These are phyloP conservation scores for Bostrychus sinensis DNA, from an alignment of 2,113 vertebrate genomes.

Conservation along the genomic window DNA sequence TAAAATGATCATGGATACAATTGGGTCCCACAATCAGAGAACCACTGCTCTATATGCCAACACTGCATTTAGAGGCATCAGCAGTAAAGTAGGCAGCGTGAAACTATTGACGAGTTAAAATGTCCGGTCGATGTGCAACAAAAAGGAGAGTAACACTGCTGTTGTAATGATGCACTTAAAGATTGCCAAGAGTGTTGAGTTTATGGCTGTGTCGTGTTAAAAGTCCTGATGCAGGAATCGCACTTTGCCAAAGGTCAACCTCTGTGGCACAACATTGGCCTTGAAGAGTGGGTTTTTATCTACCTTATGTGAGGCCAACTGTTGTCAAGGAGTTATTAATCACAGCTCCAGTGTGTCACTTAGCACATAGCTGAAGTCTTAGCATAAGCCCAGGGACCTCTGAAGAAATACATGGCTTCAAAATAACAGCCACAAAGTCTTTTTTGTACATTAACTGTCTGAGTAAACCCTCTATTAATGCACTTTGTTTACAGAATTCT, in stretches of 20 bases:
- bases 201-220: slow-evolving; percentile 25
- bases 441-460: no score
- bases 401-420: neutral
- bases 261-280: slow-evolving; percentile 34
- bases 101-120: slow-evolving; percentile 70
- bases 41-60: neutral
- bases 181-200: slow-evolving; percentile 21
- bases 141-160: slow-evolving; percentile 32
- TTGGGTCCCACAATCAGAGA: neutral
- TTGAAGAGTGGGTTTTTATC: slow-evolving; percentile 51
- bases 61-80: neutral
- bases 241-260: neutral
- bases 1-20: neutral
- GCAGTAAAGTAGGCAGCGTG: slow-evolving; percentile 48
- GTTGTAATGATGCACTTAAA: slow-evolving; percentile 65
- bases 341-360: slow-evolving; percentile 66
- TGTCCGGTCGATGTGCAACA: slow-evolving; percentile 44
- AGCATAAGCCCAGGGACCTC: neutral
- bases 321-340: slow-evolving; percentile 61
- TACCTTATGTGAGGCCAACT: slow-evolving; percentile 59
- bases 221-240: slow-evolving; percentile 6
- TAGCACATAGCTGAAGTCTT: slow-evolving; percentile 10
- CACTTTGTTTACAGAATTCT: no score
- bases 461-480: no score
- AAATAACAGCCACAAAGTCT: neutral